Base-by-base conservation (phyloP, 2,888 invertebrate genomes). In the Orthosia incerta region DNA sequence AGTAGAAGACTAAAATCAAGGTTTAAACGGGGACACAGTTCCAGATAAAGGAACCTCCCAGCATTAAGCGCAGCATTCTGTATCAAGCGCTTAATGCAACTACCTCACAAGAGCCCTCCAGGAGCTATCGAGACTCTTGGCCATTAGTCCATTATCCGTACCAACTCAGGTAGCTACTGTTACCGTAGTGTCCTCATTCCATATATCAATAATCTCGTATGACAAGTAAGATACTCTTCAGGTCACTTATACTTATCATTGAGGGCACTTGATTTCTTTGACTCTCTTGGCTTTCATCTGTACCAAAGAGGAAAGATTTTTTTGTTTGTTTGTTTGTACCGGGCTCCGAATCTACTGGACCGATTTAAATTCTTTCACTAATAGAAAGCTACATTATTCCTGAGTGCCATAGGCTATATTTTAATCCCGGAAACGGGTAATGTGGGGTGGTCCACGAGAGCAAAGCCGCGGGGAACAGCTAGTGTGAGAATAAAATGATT, bases 111-210 rank as follows among this genome's bases (percentile, higher is more conserved):
- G 59, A 60, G 48, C 60, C 60, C 74, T 74, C 55, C 76, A 75
- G 53, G 16, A 23, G 20, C 55, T 50, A 13, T 61, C 48, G 5
- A 53, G 20, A 11, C 60, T 75, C 67, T 61, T 55, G 48, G 48
- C 48, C 18, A 55, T 74, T 75, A 75, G 67, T 74, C 60, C 67
- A 74, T 75, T 75, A 74, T 50, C 74, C 55, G 60, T 60, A 26
- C 51, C 59, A 48, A 53, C n/a, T 63, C 11, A 7, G 45, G 45
- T 53, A 26, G 53, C 20, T 26, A 53, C 48, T 60, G 53, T 39
- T 66, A 60, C 51, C 64, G 39, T 15, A 48, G n/a, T 60, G 15
- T 74, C 18, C 53, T 53, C 39, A 9, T 48, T 39, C 46, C n/a
- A 60, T 66, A 48, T 66, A 39, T 53, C 50, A n/a, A n/a, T n/a